A percentile compares a stretch with the other conserved stretches of the same genome.
Conservation (phyloP, 92 coral and sea anemone genomes). For the Bergia puertoricense region DNA sequence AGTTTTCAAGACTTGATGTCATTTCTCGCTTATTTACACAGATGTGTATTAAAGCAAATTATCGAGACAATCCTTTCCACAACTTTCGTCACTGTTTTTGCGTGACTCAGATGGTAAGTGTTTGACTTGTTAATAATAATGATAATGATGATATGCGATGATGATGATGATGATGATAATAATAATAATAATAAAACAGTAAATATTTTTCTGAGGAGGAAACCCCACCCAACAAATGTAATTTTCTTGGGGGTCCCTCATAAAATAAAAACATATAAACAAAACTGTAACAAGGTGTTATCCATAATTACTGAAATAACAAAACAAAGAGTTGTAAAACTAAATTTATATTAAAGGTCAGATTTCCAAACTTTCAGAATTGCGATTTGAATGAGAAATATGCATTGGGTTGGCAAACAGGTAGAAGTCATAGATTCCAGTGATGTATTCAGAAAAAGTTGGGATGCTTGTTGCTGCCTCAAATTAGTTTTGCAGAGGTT, state of each 20-base stretch:
- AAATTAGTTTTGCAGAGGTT: no score
- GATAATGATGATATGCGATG: background rate
- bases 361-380: background rate
- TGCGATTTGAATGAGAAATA: background rate
- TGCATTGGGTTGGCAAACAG: background rate
- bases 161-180: no score
- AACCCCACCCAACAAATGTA: background rate
- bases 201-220: background rate
- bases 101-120: slow-evolving; percentile 83
- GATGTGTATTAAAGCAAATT: slow-evolving; percentile 80
- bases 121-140: background rate
- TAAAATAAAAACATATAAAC: no score
- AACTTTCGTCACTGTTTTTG: slow-evolving; percentile 87
- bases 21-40: slow-evolving; percentile 5
- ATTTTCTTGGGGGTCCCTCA: background rate
- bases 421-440: background rate
- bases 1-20: no score
- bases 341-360: background rate
- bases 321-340: background rate
- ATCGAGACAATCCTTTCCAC: slow-evolving; percentile 81
- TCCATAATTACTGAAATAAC: background rate
- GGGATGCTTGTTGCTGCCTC: background rate
- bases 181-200: background rate
- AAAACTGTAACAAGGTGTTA: background rate
- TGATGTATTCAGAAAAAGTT: background rate